A percentile compares a stretch with the other conserved stretches of the same genome.
phyloP scores from a whole-genome alignment of 2,888 invertebrate species.

The Diplazon laetatorius region DNA sequence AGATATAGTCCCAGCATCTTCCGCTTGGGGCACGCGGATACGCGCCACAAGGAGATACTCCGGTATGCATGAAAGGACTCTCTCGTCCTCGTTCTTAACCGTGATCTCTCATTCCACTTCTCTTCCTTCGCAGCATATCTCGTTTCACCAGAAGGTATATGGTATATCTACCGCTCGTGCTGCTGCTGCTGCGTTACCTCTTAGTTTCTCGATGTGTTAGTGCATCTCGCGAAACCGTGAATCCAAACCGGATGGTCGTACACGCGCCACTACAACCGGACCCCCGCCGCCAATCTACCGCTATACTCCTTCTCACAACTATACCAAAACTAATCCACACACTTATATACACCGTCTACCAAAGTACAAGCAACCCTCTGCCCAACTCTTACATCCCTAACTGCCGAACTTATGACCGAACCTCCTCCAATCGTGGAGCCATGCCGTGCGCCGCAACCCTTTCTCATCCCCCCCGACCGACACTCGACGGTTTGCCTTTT shows the following conservation, averaged over 20 bases:
- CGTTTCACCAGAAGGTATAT: slow-evolving; percentile 53
- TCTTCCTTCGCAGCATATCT: slow-evolving; percentile 61
- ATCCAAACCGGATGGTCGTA: slow-evolving; percentile 14
- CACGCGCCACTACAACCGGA: slow-evolving; percentile 27
- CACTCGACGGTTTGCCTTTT: slow-evolving; percentile 64
- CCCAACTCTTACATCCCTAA: slow-evolving; percentile 77
- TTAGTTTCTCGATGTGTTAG: slow-evolving; percentile 24
- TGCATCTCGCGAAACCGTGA: slow-evolving; percentile 52
- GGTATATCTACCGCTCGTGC: slow-evolving; percentile 1
- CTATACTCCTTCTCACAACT: slow-evolving; percentile 22
- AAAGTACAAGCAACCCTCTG: slow-evolving; percentile 60
- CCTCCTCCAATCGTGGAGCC: slow-evolving; percentile 52
- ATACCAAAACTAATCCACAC: slow-evolving; percentile 36
- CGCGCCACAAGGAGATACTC: slow-evolving; percentile 71
- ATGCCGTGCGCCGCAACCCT: slow-evolving; percentile 22
- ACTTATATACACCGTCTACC: slow-evolving; percentile 31
- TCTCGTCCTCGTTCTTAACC: slow-evolving; percentile 72
- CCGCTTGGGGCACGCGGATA: no score
- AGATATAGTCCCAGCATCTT: not conserved
- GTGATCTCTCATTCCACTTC: slow-evolving; percentile 68
- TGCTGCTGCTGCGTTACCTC: slow-evolving; percentile 35
- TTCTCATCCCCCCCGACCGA: slow-evolving; percentile 23
- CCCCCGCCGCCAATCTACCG: slow-evolving; percentile 23
- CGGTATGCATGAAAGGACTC: slow-evolving; percentile 81
- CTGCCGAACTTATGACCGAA: slow-evolving; percentile 76